Conservation (phyloP, 2,888 invertebrate species). For the Yponomeuta plumbellus region DNA sequence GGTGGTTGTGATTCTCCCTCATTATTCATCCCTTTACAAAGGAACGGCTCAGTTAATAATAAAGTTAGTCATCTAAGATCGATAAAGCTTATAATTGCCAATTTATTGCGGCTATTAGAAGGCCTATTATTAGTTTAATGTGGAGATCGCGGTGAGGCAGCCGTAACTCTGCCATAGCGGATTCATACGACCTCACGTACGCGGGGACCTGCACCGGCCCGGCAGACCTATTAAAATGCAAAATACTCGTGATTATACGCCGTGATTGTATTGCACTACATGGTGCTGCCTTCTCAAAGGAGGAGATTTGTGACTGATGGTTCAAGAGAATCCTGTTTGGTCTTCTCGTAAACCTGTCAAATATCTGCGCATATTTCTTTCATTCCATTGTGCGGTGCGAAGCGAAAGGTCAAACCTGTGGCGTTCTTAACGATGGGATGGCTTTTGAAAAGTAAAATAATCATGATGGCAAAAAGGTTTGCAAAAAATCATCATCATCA, state of each 20-base stretch:
- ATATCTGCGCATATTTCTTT: neutral
- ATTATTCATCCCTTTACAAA: neutral
- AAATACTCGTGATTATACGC: slow-evolving; percentile 18
- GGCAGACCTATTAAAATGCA: slow-evolving; percentile 16
- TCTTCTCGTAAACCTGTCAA: neutral
- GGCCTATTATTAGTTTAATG: slow-evolving; percentile 11
- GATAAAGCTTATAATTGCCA: slow-evolving; percentile 15
- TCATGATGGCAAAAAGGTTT: neutral
- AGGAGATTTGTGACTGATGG: neutral
- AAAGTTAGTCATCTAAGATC: slow-evolving; percentile 2
- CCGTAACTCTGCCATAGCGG: slow-evolving; percentile 15
- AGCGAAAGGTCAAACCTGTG: neutral
- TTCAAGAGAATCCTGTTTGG: neutral
- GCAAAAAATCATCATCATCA: neutral
- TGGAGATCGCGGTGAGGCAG: neutral
- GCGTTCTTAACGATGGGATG: neutral
- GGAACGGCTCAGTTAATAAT: neutral
- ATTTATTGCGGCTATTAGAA: slow-evolving; percentile 14
- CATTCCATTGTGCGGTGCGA: neutral
- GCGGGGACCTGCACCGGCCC: neutral
- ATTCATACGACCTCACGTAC: slow-evolving; percentile 18
- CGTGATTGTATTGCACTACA: slow-evolving; percentile 20
- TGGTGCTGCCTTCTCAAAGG: slow-evolving; percentile 16
- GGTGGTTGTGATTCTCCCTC: neutral
- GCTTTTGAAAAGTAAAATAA: neutral